phyloP scores from a whole-genome alignment of 2,888 invertebrate genomes.

The Drosophila helvetica region DNA sequence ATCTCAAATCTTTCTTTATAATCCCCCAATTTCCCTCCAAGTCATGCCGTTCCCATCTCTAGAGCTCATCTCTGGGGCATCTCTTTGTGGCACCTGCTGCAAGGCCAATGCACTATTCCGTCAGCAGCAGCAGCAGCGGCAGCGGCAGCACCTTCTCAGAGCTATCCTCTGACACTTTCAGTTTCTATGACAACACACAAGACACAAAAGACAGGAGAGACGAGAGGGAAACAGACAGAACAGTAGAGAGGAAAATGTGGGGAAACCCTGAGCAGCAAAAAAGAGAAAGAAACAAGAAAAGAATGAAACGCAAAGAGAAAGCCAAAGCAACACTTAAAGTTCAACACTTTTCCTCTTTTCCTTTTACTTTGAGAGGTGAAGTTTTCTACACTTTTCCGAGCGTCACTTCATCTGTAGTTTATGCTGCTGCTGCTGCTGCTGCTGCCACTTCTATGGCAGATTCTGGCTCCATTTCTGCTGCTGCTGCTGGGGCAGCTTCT shows the following conservation, averaged over 20 bases:
- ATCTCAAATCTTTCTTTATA: background rate
- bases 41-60: background rate
- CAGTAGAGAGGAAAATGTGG: background rate
- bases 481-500: background rate
- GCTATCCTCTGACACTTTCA: constrained; percentile 44
- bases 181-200: constrained; percentile 48
- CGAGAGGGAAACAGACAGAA: constrained; percentile 4
- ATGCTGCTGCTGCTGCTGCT: background rate
- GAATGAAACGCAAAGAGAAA: constrained; percentile 12
- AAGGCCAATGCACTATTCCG: constrained; percentile 34
- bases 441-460: background rate
- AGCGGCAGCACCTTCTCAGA: constrained; percentile 4
- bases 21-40: background rate
- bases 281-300: constrained; percentile 16
- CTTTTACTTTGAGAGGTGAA: constrained; percentile 29
- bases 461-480: background rate
- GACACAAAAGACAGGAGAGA: constrained; percentile 4
- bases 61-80: constrained; percentile 5
- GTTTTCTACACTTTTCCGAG: constrained; percentile 2
- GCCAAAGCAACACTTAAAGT: constrained; percentile 47
- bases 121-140: constrained; percentile 14
- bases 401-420: constrained; percentile 39
- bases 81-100: background rate
- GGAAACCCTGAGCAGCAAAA: background rate
- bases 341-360: constrained; percentile 48